Evolutionary conservation across 1,140 invertebrate genomes (phyloP).

Genomic region (Leptinotarsa defecta): DNA sequence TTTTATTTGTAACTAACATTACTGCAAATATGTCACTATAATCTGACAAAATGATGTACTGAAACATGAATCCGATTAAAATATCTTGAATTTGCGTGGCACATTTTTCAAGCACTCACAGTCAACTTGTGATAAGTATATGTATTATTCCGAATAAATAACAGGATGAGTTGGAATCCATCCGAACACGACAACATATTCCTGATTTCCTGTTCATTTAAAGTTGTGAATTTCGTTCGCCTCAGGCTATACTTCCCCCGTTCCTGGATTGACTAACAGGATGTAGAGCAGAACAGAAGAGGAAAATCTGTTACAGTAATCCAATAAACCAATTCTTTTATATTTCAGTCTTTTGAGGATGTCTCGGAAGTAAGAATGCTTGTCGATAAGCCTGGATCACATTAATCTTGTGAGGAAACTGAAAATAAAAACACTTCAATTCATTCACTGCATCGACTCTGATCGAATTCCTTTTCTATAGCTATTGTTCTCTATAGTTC

Average conservation of each 20-base stretch:
- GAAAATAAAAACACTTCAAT: not conserved
- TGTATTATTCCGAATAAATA: too few species aligned
- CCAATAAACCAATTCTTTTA: constrained; percentile 16
- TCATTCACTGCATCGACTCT: not conserved
- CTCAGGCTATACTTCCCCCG: not conserved
- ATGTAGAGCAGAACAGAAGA: not conserved
- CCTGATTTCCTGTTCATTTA: not conserved
- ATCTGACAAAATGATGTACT: too few species aligned
- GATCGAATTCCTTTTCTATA: not conserved
- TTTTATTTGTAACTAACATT: too few species aligned
- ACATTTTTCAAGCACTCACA: too few species aligned
- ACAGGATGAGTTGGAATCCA: too few species aligned
- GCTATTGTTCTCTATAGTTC: not conserved
- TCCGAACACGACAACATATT: too few species aligned
- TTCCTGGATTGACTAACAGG: not conserved
- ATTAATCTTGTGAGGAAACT: constrained; percentile 6
- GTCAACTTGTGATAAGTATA: too few species aligned
- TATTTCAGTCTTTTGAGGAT: constrained; percentile 1
- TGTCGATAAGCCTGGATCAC: constrained; percentile 5
- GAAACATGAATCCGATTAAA: too few species aligned
- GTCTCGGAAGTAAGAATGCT: not conserved
- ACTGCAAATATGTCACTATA: too few species aligned
- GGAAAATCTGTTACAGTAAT: constrained; percentile 18
- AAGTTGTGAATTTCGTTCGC: not conserved
- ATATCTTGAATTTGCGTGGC: too few species aligned